A percentile compares a stretch with the other conserved stretches of the same genome.
phyloP scores from a whole-genome alignment of 30 jellyfish, hydroid and myxozoan genomes.

The Aurelia sp. region DNA sequence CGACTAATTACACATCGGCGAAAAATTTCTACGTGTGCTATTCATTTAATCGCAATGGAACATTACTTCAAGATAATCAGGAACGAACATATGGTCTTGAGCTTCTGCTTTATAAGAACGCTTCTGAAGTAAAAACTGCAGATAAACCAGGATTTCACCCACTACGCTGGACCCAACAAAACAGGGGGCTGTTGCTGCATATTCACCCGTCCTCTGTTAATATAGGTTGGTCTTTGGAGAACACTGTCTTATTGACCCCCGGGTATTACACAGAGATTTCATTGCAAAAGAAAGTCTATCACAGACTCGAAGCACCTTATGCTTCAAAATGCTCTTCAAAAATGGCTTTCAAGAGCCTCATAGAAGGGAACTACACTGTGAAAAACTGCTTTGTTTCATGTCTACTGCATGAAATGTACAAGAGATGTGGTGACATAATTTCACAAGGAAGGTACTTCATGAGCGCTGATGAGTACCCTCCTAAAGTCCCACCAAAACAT shows the following conservation, averaged over 20 bases:
- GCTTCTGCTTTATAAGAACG: conserved; percentile 10
- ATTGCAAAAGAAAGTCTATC: conserved; percentile 1
- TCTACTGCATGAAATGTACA: neutral
- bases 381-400: conserved; percentile 3
- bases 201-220: neutral
- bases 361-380: conserved; percentile 14
- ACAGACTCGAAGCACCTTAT: conserved; percentile 18
- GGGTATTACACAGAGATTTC: conserved; percentile 18
- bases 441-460: neutral
- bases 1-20: conserved; percentile 1
- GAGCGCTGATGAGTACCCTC: no score
- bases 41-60: conserved; percentile 15
- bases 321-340: conserved; percentile 19
- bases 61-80: neutral
- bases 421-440: neutral
- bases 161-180: neutral
- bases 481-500: no score
- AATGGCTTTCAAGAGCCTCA: neutral
- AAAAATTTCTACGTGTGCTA: neutral
- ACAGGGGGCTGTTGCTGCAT: neutral
- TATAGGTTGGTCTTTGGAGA: neutral
- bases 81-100: conserved; percentile 26
- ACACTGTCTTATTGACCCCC: conserved; percentile 2
- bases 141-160: no score
- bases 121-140: neutral